Evolutionary conservation across 2,113 vertebrate genomes (phyloP).

Genomic region (Opisthocomus hoazin): DNA sequence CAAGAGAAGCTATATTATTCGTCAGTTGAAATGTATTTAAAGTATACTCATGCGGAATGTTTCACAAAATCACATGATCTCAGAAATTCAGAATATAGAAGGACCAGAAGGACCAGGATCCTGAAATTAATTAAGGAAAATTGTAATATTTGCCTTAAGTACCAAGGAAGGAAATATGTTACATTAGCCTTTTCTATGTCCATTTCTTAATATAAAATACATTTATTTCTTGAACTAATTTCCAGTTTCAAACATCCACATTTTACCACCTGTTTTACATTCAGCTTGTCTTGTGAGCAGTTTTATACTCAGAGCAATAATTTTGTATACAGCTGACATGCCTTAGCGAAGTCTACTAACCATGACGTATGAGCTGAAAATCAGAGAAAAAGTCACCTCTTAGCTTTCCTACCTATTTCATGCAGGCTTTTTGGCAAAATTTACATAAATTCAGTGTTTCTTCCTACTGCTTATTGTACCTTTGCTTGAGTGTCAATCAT

Average conservation of each 20-base stretch:
- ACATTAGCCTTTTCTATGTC: background rate
- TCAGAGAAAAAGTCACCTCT: background rate
- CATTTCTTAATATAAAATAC: background rate
- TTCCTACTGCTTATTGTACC: background rate
- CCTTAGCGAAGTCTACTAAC: background rate
- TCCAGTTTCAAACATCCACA: background rate
- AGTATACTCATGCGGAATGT: background rate
- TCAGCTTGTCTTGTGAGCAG: background rate
- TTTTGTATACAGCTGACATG: background rate
- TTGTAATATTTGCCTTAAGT: background rate
- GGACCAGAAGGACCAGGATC: background rate
- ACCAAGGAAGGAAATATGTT: background rate
- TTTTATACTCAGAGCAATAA: background rate
- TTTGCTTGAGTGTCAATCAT: background rate
- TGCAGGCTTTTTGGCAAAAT: background rate
- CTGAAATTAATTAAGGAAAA: background rate
- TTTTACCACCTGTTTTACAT: background rate
- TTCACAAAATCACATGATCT: background rate
- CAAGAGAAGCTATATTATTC: background rate
- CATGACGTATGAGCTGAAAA: background rate
- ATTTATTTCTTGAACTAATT: background rate
- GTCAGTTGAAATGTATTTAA: background rate
- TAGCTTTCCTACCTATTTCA: background rate
- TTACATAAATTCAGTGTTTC: background rate
- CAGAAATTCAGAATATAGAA: background rate